Evolutionary conservation across 2,888 invertebrate species (phyloP).

Genomic region (Pristionchus mayeri): DNA sequence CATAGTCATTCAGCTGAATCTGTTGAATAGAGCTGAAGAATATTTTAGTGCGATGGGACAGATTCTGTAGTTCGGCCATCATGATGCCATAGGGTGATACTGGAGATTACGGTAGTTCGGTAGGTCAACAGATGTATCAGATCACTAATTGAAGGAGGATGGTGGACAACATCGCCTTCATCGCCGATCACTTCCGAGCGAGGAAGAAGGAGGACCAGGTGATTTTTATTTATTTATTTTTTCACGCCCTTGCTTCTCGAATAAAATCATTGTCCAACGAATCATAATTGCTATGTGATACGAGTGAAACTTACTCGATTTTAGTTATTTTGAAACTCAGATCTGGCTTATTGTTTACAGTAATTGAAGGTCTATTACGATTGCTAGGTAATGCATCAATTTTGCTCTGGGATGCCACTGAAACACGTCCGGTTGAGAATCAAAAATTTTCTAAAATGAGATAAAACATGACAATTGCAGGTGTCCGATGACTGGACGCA

Average conservation of each 20-base stretch:
- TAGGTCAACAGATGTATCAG: neutral
- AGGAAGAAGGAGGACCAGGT: conserved; percentile 74
- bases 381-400: neutral
- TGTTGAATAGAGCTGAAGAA: too few species aligned
- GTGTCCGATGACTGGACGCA: conserved; percentile 75
- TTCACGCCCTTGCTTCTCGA: too few species aligned
- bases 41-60: neutral
- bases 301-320: too few species aligned
- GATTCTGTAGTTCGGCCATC: neutral
- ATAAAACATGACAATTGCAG: conserved; percentile 57
- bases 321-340: too few species aligned
- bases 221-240: neutral
- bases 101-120: neutral
- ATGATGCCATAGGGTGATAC: too few species aligned
- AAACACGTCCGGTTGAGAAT: too few species aligned
- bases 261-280: too few species aligned
- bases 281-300: too few species aligned
- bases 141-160: conserved; percentile 62
- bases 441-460: neutral
- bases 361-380: too few species aligned
- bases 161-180: conserved; percentile 75
- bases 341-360: too few species aligned
- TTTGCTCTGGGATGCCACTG: neutral
- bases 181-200: conserved; percentile 73
- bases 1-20: too few species aligned